A percentile compares a stretch with the other conserved stretches of the same genome.
These are phyloP conservation scores for Baryphthengus martii DNA, from an alignment of 2,113 vertebrate species.

Conservation along the genomic window DNA sequence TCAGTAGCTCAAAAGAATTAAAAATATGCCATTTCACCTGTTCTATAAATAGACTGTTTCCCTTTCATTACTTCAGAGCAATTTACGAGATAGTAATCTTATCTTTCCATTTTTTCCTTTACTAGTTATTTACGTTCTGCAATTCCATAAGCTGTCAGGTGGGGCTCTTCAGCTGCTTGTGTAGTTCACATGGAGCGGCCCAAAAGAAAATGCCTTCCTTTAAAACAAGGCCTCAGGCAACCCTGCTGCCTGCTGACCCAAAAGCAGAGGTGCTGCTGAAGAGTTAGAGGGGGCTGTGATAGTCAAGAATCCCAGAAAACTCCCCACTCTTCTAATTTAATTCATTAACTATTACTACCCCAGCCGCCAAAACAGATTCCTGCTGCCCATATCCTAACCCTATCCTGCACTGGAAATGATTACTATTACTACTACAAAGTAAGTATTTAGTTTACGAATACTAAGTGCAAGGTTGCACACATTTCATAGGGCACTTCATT, in stretches of 20 bases:
- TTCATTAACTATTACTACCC: background rate
- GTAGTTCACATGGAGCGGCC: background rate
- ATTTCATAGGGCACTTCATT: background rate
- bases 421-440: background rate
- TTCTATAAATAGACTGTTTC: background rate
- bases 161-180: background rate
- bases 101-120: background rate
- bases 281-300: background rate
- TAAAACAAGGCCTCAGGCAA: background rate
- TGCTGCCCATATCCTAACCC: background rate
- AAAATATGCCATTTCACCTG: background rate
- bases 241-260: background rate
- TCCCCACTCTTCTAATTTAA: background rate
- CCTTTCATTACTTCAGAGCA: background rate
- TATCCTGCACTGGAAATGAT: background rate
- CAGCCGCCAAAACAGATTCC: background rate
- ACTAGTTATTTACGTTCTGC: background rate
- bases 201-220: background rate
- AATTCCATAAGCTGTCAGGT: background rate
- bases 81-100: background rate
- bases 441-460: background rate
- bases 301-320: background rate
- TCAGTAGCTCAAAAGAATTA: background rate
- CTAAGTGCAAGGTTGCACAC: background rate
- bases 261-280: background rate